Percentiles rank a stretch among this genome's conserved stretches.
phyloP scores from a whole-genome alignment of 2,113 vertebrate species.

The Nymphicus hollandicus region DNA sequence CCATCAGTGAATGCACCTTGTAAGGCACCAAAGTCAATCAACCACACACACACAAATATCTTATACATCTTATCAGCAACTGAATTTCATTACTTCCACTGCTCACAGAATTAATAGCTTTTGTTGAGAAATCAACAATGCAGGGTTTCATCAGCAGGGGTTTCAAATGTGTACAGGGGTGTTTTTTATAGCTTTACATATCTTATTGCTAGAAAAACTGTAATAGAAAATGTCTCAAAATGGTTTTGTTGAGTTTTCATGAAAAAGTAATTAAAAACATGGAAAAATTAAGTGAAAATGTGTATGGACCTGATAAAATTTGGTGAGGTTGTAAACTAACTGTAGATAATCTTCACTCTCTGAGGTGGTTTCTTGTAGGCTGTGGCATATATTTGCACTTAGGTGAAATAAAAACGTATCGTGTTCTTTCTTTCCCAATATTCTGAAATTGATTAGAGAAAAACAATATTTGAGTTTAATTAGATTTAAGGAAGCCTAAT shows the following conservation, averaged over 20 bases:
- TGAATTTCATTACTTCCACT: not conserved
- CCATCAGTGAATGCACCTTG: not conserved
- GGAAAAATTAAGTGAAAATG: conserved; percentile 9
- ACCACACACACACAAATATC: not conserved
- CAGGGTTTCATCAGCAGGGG: not conserved
- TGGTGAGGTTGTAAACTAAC: conserved; percentile 27
- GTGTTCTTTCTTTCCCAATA: conserved; percentile 54
- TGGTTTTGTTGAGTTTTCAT: not conserved
- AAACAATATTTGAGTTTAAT: conserved; percentile 60
- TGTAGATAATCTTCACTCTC: conserved; percentile 55
- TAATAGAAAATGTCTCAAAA: not conserved
- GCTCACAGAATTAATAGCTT: not conserved
- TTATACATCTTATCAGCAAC: not conserved
- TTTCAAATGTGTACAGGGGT: not conserved
- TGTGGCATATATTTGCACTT: conserved; percentile 36
- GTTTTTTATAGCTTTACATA: not conserved
- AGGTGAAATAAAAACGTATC: conserved; percentile 59
- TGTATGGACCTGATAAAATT: not conserved
- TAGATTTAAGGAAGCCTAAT: conserved; percentile 4
- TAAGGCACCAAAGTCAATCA: not conserved
- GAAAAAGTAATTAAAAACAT: not conserved
- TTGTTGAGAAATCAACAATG: not conserved
- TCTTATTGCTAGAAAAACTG: not conserved
- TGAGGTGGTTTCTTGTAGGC: conserved; percentile 32
- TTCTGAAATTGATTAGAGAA: conserved; percentile 65